Evolutionary conservation across 2,113 vertebrate genomes (phyloP).

Genomic region (Cyanoramphus novaezelandiae): DNA sequence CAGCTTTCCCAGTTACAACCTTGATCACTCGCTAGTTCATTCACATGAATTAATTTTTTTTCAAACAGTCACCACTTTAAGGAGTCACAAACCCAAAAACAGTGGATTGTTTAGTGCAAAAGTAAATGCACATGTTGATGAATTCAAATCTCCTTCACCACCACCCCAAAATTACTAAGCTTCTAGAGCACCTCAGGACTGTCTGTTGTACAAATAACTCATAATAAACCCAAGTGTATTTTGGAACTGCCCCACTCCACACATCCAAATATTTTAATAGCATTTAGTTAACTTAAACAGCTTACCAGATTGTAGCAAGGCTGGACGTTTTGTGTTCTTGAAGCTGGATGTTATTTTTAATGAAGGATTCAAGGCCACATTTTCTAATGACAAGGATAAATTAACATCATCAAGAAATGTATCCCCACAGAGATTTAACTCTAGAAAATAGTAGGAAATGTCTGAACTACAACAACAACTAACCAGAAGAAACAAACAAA

Average conservation of each 20-base stretch:
- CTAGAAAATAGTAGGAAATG: constrained; percentile 42
- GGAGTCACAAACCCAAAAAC: not conserved
- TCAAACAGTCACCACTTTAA: not conserved
- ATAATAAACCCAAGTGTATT: accelerated
- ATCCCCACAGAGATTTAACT: constrained; percentile 67
- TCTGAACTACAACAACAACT: not conserved
- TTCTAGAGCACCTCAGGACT: not conserved
- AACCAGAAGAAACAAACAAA: not conserved
- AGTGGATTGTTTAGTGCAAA: not conserved
- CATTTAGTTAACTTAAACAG: not conserved
- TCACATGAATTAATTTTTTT: not conserved
- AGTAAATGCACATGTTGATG: not conserved
- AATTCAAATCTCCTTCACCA: not conserved
- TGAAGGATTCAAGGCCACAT: constrained; percentile 57
- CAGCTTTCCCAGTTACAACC: not conserved
- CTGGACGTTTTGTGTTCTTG: constrained; percentile 61
- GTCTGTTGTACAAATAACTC: not conserved
- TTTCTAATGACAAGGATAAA: constrained; percentile 49
- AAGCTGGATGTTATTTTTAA: constrained; percentile 78
- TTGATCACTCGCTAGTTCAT: not conserved
- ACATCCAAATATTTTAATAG: not conserved
- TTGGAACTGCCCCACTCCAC: no score
- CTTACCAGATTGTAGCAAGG: constrained; percentile 51
- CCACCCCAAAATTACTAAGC: accelerated
- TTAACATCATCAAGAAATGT: no score